Evolutionary conservation across 2,113 vertebrate species (phyloP).

Genomic region (Corapipo altera): DNA sequence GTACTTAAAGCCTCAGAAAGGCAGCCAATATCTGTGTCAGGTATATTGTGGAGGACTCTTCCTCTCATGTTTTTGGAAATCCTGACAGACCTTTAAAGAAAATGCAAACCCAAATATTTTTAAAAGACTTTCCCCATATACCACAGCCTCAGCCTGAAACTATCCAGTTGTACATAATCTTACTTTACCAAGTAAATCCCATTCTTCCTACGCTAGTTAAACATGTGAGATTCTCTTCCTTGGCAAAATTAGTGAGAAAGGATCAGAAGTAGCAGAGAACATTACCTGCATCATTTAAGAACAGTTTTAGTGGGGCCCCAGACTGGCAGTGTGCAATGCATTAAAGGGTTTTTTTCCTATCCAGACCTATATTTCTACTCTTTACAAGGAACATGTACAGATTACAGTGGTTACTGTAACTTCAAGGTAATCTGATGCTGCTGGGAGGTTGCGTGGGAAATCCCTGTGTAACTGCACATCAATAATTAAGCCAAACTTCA

Average conservation of each 20-base stretch:
- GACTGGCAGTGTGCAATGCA: neutral
- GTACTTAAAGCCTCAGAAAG: neutral
- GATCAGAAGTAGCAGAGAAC: neutral
- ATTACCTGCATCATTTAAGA: neutral
- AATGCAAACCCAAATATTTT: neutral
- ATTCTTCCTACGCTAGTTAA: neutral
- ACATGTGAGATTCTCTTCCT: neutral
- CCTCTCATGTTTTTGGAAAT: neutral
- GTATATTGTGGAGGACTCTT: neutral
- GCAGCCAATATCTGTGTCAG: neutral
- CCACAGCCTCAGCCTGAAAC: neutral
- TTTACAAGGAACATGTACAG: neutral
- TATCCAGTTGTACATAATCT: neutral
- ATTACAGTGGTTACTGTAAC: neutral
- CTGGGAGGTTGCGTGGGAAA: neutral
- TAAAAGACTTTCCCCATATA: neutral
- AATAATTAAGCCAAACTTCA: slow-evolving; percentile 42
- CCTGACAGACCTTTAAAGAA: neutral
- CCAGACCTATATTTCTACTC: neutral
- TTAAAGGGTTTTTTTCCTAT: slow-evolving; percentile 1
- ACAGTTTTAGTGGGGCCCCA: neutral
- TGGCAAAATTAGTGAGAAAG: neutral
- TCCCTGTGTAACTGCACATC: slow-evolving; percentile 20
- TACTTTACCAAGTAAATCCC: neutral
- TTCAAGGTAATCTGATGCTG: slow-evolving; percentile 4